Evolutionary conservation across 2,888 invertebrate species (phyloP).

Genomic region (Cybosia mesomella): DNA sequence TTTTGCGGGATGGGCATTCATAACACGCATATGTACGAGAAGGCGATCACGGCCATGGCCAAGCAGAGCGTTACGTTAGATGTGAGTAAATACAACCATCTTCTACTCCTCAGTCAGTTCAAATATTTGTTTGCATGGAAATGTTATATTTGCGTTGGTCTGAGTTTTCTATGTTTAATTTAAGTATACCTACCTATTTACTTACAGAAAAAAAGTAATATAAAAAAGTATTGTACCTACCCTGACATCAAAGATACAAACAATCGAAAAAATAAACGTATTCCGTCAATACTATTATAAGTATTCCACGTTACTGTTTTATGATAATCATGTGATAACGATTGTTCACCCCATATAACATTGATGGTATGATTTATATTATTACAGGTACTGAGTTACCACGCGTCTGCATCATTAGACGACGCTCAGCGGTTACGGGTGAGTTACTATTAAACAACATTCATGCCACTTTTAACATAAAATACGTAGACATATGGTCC

Average conservation of each 20-base stretch:
- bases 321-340: background rate
- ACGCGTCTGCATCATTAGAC: constrained; percentile 96
- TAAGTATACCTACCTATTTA: too few species aligned
- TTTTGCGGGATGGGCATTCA: constrained; percentile 99
- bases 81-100: constrained; percentile 79
- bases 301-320: background rate
- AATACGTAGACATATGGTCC: background rate
- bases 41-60: constrained; percentile 97
- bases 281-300: background rate
- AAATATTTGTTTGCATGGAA: too few species aligned
- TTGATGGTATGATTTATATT: constrained; percentile 33
- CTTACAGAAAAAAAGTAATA: too few species aligned
- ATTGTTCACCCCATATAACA: constrained; percentile 17
- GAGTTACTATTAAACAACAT: constrained; percentile 68
- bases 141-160: background rate
- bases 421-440: constrained; percentile 95
- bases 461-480: background rate
- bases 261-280: background rate
- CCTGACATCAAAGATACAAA: background rate
- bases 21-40: constrained; percentile 99
- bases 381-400: constrained; percentile 93
- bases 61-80: constrained; percentile 98
- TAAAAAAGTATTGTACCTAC: too few species aligned
- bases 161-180: background rate
- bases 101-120: background rate